Evolutionary conservation across 2,797 vertebrate genomes (phyloP).

Genomic region (Muscicapa striata): DNA sequence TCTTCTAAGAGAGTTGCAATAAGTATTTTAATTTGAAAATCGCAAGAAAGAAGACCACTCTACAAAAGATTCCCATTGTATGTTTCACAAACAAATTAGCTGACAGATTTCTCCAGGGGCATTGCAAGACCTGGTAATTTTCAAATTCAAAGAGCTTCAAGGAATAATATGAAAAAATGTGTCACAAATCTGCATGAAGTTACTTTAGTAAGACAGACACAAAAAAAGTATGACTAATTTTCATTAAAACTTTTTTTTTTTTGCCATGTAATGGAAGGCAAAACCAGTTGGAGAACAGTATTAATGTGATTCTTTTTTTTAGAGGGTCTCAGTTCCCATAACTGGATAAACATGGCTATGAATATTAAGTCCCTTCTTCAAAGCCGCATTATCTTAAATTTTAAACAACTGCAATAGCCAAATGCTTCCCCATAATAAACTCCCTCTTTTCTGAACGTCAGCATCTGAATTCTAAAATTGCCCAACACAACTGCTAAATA

Average conservation of each 20-base stretch:
- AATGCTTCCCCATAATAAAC: not conserved
- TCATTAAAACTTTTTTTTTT: not conserved
- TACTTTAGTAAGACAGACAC: not conserved
- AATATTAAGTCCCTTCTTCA: not conserved
- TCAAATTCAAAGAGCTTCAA: slow-evolving; percentile 2
- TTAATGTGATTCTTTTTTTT: not conserved
- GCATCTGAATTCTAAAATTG: not conserved
- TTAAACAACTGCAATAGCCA: not conserved
- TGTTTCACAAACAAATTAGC: slow-evolving; percentile 18
- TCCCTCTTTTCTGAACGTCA: not conserved
- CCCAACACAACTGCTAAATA: not conserved
- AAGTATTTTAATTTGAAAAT: not conserved
- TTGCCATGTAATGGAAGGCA: not conserved
- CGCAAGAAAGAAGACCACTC: not conserved
- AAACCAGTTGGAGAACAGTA: not conserved
- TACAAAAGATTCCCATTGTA: not conserved
- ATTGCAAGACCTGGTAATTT: not conserved
- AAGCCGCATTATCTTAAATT: not conserved
- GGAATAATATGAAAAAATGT: not conserved
- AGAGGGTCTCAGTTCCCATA: not conserved
- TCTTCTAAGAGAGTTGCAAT: not conserved
- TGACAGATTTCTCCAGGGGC: not conserved
- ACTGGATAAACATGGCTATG: not conserved
- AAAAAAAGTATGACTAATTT: not conserved
- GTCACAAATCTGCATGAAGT: not conserved